Percentiles rank a stretch among this genome's conserved stretches.
Conservation (phyloP, 2,888 invertebrate species). For the Drosophila kambysellisi region DNA sequence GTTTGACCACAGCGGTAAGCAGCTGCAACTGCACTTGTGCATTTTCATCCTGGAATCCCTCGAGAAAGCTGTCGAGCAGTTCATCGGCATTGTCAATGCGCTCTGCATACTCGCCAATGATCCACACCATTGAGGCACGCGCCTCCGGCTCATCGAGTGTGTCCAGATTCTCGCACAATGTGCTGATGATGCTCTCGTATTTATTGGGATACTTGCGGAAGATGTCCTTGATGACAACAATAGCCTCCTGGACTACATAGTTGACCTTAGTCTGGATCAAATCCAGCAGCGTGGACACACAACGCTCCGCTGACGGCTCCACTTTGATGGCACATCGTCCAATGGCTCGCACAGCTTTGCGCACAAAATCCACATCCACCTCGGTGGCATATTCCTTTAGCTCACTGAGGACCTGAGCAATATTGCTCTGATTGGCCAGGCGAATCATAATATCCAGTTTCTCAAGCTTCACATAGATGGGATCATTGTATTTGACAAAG, state of each 20-base stretch:
- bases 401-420: slow-evolving; percentile 98
- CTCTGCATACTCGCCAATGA: slow-evolving; percentile 99
- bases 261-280: slow-evolving; percentile 99
- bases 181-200: slow-evolving; percentile 99
- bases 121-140: slow-evolving; percentile 98
- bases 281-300: slow-evolving; percentile 98
- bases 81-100: slow-evolving; percentile 99
- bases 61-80: slow-evolving; percentile 97
- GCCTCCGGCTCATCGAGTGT: slow-evolving; percentile 99
- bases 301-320: slow-evolving; percentile 98
- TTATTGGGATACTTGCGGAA: slow-evolving; percentile 99
- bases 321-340: slow-evolving; percentile 99
- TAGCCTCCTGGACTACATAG: slow-evolving; percentile 99
- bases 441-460: slow-evolving; percentile 99
- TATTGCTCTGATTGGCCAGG: slow-evolving; percentile 98
- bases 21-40: slow-evolving; percentile 98
- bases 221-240: slow-evolving; percentile 99
- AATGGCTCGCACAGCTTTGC: slow-evolving; percentile 99
- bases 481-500: slow-evolving; percentile 99
- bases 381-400: slow-evolving; percentile 99
- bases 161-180: slow-evolving; percentile 99
- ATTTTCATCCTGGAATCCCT: slow-evolving; percentile 99
- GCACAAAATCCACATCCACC: slow-evolving; percentile 99
- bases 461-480: slow-evolving; percentile 99
- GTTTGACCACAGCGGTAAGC: slow-evolving; percentile 98